Conservation (phyloP, 2,113 vertebrate genomes). For the Lanius ludovicianus region DNA sequence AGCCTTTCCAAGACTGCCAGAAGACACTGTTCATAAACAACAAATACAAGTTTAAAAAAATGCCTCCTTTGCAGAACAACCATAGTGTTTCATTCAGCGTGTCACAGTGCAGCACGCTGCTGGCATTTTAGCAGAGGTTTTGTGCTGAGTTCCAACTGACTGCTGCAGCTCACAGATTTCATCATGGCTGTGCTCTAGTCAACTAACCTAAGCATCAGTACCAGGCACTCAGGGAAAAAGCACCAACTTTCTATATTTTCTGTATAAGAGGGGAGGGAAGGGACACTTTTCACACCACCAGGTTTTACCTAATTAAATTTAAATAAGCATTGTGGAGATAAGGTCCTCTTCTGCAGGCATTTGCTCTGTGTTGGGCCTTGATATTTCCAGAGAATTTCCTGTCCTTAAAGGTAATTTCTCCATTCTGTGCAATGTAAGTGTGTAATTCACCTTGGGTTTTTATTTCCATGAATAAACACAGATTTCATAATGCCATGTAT, state of each 20-base stretch:
- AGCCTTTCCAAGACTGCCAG: background rate
- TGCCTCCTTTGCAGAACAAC: background rate
- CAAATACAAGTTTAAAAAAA: background rate
- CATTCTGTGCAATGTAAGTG: background rate
- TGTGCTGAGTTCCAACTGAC: background rate
- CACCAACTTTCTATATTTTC: background rate
- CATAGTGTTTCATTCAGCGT: background rate
- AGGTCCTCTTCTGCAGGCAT: background rate
- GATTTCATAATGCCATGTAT: background rate
- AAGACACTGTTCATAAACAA: background rate
- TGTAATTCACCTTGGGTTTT: background rate
- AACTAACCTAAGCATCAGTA: background rate
- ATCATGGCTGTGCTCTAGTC: background rate
- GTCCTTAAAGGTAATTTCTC: background rate
- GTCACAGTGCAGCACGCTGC: background rate
- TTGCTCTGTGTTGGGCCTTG: background rate
- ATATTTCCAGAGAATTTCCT: background rate
- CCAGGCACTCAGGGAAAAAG: background rate
- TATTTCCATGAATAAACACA: background rate
- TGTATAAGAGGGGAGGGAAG: too few species aligned
- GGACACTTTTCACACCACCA: rapidly evolving
- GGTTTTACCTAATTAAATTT: background rate
- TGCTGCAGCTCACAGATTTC: background rate
- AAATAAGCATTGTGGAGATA: background rate
- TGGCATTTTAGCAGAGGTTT: background rate